Evolutionary conservation across 2,797 vertebrate species (phyloP).

Genomic region (Adelosebastes latens): DNA sequence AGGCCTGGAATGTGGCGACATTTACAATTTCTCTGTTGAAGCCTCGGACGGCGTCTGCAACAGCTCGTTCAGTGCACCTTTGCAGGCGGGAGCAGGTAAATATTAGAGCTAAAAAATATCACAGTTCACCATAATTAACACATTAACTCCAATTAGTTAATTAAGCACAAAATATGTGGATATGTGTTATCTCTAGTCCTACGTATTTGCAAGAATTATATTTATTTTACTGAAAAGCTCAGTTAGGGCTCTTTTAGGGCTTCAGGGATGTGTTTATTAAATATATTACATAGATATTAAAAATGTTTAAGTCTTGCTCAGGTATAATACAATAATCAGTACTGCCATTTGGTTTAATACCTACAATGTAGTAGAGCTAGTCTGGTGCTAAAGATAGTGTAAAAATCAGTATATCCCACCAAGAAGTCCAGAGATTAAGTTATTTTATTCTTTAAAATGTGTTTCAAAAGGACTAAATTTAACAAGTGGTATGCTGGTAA

Average conservation of each 20-base stretch:
- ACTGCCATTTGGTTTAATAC: background rate
- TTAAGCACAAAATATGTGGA: background rate
- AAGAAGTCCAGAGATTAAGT: background rate
- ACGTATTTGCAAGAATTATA: background rate
- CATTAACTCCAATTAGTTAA: background rate
- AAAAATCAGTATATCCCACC: background rate
- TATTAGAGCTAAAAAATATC: background rate
- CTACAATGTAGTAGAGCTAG: background rate
- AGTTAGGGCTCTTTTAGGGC: too few relatives aligned
- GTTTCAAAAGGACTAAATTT: background rate
- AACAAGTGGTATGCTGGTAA: background rate
- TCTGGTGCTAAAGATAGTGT: background rate
- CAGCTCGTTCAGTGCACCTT: conserved; percentile 65
- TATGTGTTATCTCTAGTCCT: background rate
- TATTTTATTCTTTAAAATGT: background rate
- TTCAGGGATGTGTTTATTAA: background rate
- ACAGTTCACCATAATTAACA: background rate
- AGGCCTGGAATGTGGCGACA: conserved; percentile 74
- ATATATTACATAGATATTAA: background rate
- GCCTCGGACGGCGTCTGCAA: conserved; percentile 79
- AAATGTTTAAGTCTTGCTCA: background rate
- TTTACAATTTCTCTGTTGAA: conserved; percentile 82
- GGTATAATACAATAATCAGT: background rate
- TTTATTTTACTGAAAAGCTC: background rate
- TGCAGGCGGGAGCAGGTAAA: conserved; percentile 80